Conservation (phyloP, 2,888 invertebrate genomes). For the Petrolisthes manimaculis region DNA sequence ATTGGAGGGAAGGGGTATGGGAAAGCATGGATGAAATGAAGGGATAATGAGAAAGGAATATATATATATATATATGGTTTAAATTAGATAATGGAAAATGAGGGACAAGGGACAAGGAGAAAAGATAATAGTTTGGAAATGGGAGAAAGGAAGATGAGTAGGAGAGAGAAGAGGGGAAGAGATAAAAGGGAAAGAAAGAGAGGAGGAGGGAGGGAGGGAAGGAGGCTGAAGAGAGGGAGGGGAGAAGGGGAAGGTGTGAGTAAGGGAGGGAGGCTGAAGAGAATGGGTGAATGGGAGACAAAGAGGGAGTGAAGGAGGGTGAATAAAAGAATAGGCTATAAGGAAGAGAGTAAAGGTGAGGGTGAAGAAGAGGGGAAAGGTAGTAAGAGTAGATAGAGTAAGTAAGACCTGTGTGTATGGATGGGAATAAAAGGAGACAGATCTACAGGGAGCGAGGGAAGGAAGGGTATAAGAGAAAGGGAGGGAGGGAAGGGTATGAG, state of each 20-base stretch:
- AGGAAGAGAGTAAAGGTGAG: too few species aligned
- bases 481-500: neutral
- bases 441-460: too few species aligned
- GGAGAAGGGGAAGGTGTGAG: neutral
- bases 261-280: neutral
- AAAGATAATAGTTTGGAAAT: neutral
- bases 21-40: neutral
- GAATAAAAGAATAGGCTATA: too few species aligned
- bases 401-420: neutral
- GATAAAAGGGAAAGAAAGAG: neutral
- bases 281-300: neutral
- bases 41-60: neutral
- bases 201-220: neutral
- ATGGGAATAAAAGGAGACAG: neutral
- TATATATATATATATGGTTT: neutral
- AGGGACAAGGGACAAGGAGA: neutral
- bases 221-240: too few species aligned
- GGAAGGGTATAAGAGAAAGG: neutral
- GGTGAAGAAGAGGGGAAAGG: neutral
- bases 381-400: neutral
- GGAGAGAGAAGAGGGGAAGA: neutral
- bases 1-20: neutral
- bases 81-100: neutral
- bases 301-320: too few species aligned
- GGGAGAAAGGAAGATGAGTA: neutral